Percentiles rank a stretch among this genome's conserved stretches.
Conservation (phyloP, 2,113 vertebrate genomes). For the Diphyllodes magnificus region DNA sequence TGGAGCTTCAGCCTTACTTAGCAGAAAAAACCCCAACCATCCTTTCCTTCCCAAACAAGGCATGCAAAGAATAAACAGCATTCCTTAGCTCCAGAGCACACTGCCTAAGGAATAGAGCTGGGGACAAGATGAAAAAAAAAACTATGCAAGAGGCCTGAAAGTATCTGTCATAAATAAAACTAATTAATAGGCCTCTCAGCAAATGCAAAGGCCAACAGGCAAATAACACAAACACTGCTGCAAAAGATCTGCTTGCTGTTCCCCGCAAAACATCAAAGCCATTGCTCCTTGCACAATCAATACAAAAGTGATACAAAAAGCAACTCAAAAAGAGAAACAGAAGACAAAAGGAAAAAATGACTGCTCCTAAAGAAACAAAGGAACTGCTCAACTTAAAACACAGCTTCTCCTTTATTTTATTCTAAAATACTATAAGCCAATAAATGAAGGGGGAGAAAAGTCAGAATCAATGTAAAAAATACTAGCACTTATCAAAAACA, state of each 20-base stretch:
- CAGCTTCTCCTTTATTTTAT: neutral
- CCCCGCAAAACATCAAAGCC: neutral
- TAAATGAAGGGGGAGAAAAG: neutral
- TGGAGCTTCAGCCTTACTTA: neutral
- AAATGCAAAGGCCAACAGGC: neutral
- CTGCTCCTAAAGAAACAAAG: neutral
- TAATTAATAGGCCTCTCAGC: slow-evolving; percentile 4
- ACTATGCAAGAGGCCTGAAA: neutral
- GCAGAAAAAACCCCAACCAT: neutral
- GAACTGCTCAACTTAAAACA: neutral
- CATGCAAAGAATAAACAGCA: neutral
- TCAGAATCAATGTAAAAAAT: neutral
- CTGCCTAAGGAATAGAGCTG: neutral
- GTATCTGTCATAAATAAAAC: neutral
- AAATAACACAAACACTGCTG: slow-evolving; percentile 7
- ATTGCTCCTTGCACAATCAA: neutral
- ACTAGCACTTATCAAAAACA: neutral
- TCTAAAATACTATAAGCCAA: neutral
- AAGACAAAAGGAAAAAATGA: neutral
- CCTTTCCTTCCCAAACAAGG: slow-evolving; percentile 5
- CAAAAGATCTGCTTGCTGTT: neutral
- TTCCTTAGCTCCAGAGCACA: neutral
- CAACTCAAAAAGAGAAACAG: neutral
- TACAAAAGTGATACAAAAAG: neutral
- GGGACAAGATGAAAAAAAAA: neutral